Evolutionary conservation across 2,113 vertebrate genomes (phyloP).

Genomic region (Callipepla squamata): DNA sequence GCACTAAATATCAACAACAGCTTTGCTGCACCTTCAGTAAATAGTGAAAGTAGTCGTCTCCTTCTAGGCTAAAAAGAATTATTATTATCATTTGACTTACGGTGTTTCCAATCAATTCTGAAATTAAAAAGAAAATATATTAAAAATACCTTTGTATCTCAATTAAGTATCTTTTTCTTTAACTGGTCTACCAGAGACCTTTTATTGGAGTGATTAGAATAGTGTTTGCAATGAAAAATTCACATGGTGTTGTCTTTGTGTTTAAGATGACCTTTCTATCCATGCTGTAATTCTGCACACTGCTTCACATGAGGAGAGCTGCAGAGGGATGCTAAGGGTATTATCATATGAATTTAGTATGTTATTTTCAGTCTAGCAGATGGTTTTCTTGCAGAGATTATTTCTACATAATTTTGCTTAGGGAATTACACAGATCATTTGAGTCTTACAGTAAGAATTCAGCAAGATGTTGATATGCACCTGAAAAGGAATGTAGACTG

Average conservation of each 20-base stretch:
- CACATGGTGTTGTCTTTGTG: not conserved
- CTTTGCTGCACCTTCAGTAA: not conserved
- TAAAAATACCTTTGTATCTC: not conserved
- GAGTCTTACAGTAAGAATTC: not conserved
- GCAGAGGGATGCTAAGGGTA: not conserved
- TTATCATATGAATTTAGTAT: fast-evolving
- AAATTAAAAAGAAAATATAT: not conserved
- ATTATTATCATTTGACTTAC: not conserved
- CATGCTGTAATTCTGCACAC: not conserved
- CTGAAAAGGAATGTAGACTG: not conserved
- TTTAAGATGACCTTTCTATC: not conserved
- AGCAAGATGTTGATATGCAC: not conserved
- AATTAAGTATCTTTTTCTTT: not conserved
- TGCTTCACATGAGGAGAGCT: not conserved
- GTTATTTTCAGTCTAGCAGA: not conserved
- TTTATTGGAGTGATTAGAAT: not conserved
- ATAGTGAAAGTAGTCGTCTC: not conserved
- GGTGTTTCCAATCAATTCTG: not conserved
- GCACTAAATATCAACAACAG: not conserved
- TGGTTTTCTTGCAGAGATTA: not conserved
- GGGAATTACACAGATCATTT: not conserved
- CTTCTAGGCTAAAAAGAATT: not conserved
- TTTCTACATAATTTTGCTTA: not conserved
- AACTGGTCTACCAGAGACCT: not conserved
- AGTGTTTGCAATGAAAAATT: not conserved